phyloP scores from a whole-genome alignment of 2,797 vertebrate genomes.

The Naso thynnoides region DNA sequence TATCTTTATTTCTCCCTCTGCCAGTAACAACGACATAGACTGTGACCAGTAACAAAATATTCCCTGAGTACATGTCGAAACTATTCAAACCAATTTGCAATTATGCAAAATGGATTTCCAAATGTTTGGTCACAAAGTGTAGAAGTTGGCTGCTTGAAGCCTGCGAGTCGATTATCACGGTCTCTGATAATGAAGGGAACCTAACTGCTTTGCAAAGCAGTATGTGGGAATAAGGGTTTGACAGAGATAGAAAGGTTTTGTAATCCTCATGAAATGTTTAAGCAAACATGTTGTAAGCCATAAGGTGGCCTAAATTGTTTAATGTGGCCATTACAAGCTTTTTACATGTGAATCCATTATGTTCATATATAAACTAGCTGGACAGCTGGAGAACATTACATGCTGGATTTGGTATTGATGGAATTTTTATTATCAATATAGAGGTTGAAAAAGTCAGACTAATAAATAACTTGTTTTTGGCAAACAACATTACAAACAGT shows the following conservation, averaged over 20 bases:
- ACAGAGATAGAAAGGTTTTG: slow-evolving; percentile 2
- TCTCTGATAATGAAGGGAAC: slow-evolving; percentile 4
- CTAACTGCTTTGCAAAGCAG: not conserved
- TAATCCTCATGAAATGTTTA: slow-evolving; percentile 2
- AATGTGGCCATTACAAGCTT: slow-evolving; percentile 14
- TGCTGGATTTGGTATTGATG: slow-evolving; percentile 33
- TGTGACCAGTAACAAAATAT: slow-evolving; percentile 38
- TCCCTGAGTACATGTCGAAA: slow-evolving; percentile 31
- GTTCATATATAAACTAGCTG: slow-evolving; percentile 19
- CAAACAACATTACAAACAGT: slow-evolving; percentile 61
- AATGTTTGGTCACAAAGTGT: slow-evolving; percentile 1
- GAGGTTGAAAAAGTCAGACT: slow-evolving; percentile 56
- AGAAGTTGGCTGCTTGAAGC: not conserved
- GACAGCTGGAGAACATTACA: slow-evolving; percentile 26
- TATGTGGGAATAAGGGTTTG: not conserved
- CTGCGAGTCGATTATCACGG: not conserved
- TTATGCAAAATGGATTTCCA: slow-evolving; percentile 12
- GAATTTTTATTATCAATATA: slow-evolving; percentile 70
- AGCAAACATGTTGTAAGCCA: slow-evolving; percentile 14
- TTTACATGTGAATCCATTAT: slow-evolving; percentile 18
- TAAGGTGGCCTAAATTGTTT: slow-evolving; percentile 25
- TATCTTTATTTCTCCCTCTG: slow-evolving; percentile 12
- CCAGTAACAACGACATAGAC: slow-evolving; percentile 38
- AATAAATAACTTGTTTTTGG: slow-evolving; percentile 78
- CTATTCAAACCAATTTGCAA: slow-evolving; percentile 32